Base-by-base conservation (phyloP, 2,113 vertebrate species). In the Himantopus leucocephalus region DNA sequence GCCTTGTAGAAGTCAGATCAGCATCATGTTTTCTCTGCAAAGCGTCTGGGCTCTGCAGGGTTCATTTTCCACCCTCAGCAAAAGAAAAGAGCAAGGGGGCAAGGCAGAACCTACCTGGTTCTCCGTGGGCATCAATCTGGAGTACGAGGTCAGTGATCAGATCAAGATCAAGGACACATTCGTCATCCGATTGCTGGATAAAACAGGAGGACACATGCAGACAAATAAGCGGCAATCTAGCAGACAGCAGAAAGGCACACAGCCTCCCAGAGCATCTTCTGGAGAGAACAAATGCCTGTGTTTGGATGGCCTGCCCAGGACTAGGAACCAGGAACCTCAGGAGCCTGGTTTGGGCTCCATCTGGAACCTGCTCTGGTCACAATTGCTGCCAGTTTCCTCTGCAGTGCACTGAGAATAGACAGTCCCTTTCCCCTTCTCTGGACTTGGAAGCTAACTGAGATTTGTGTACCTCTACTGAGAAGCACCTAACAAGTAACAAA, bases 121-220 rank as follows among this genome's bases (percentile, higher is more conserved):
- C 98, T 94, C 99, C 98, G 0, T 89, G 94, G 84, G 82, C 97
- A 93, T 99, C 99, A 2, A 99, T 99, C 92, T 99, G 98, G 66
- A 99, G 97, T 9, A 99, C 98, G 3, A 99, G 98, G 59, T 99
- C 98, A 0, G 99, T 98, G 70, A 99, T 99, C 20, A 99, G 98
- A 94, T 99, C 98, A 11, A 99, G 94, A 93, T 99, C 98, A 0
- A 99, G 98, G 14, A 98, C 77, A 2, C 98, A 97, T 14, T 99
- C 98, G 5, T 98, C 98, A 10, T 98, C 97, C 0, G 97, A 98
- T 98, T 99, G 97, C 95, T 97, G 85, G 24, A 77, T 19, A 34
- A 43, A 19, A 80, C 24, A 95, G 56, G n/a, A 88, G 30, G 48
- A 80, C 26, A 92, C 30, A 35, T 0, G 22, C 37, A 64, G 55